A percentile compares a stretch with the other conserved stretches of the same genome.
Conservation (phyloP, 2,113 vertebrate genomes). For the Hystrix brachyura region DNA sequence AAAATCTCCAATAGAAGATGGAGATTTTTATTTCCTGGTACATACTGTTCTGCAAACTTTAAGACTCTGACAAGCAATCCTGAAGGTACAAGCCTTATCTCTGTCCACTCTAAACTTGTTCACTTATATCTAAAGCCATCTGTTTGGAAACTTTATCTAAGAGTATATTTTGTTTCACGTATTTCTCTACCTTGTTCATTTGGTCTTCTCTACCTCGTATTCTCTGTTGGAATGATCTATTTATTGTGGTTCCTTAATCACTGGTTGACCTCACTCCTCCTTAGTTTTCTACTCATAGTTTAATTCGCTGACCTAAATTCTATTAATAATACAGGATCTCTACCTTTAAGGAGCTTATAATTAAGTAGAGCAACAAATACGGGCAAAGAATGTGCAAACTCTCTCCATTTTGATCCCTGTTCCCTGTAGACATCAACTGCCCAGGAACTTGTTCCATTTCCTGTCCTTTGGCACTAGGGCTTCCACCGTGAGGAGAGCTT, state of each 20-base stretch:
- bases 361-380: not conserved
- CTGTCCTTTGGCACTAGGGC: not conserved
- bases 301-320: constrained; percentile 33
- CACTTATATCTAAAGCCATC: not conserved
- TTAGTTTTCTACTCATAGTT: not conserved
- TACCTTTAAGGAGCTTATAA: not conserved
- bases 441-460: not conserved
- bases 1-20: not conserved
- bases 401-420: not conserved
- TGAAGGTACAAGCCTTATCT: not conserved
- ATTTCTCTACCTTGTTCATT: not conserved
- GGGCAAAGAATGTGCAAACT: not conserved
- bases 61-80: not conserved
- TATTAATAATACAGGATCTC: not conserved
- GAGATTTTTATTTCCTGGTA: not conserved
- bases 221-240: not conserved
- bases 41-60: not conserved
- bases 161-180: not conserved
- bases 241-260: not conserved
- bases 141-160: not conserved
- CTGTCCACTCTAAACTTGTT: not conserved
- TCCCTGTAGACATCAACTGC: not conserved
- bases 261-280: not conserved
- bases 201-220: not conserved
- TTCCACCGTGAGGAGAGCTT: not conserved